These are phyloP conservation scores for Cantharis nigra DNA, from an alignment of 2,888 invertebrate species.

Conservation along the genomic window DNA sequence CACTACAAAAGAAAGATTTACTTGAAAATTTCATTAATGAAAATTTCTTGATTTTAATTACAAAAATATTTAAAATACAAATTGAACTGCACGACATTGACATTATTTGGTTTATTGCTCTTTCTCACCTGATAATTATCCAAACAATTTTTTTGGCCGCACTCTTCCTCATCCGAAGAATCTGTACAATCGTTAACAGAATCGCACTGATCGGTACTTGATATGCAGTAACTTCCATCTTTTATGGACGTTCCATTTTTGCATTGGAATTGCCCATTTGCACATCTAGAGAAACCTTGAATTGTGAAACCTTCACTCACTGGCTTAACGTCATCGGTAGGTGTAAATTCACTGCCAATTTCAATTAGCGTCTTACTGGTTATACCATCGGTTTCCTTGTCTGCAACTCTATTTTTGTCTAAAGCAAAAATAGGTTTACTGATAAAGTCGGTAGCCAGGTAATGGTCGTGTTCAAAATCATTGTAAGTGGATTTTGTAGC, in stretches of 20 bases:
- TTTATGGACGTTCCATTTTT: conserved; percentile 61
- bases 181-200: conserved; percentile 65
- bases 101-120: not conserved
- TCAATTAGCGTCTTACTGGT: conserved; percentile 23
- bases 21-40: not conserved
- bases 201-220: conserved; percentile 59
- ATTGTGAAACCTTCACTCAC: conserved; percentile 49
- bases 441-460: conserved; percentile 31
- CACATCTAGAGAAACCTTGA: conserved; percentile 59
- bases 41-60: not conserved
- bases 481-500: conserved; percentile 13
- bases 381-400: not conserved
- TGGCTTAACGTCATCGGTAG: conserved; percentile 42
- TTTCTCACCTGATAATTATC: conserved; percentile 60
- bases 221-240: conserved; percentile 63
- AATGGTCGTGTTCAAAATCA: conserved; percentile 35
- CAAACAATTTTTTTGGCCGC: conserved; percentile 61
- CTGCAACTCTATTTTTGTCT: conserved; percentile 31
- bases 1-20: conserved; percentile 55
- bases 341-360: conserved; percentile 38
- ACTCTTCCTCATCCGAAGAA: conserved; percentile 65
- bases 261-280: conserved; percentile 64
- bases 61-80: not conserved
- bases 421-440: conserved; percentile 29
- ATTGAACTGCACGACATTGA: not conserved